A percentile compares a stretch with the other conserved stretches of the same genome.
These are phyloP conservation scores for Chaenocephalus aceratus DNA, from an alignment of 2,113 vertebrate genomes.

Conservation along the genomic window DNA sequence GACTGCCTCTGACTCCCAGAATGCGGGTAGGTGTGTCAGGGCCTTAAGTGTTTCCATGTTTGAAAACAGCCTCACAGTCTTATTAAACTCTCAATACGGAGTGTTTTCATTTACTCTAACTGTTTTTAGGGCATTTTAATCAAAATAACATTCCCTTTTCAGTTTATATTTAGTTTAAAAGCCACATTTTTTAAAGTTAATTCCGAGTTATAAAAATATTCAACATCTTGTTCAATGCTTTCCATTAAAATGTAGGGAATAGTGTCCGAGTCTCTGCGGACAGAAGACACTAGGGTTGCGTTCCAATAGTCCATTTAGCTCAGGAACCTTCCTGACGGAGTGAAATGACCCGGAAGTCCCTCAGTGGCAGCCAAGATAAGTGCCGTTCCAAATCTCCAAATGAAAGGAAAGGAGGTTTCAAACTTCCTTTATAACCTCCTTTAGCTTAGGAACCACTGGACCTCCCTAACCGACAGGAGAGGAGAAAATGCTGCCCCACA, in stretches of 20 bases:
- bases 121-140: conserved; percentile 26
- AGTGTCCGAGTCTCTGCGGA: conserved; percentile 17
- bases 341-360: too few relatives aligned
- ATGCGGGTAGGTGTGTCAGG: too few relatives aligned
- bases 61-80: neutral
- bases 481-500: too few relatives aligned
- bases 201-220: neutral
- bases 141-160: conserved; percentile 13
- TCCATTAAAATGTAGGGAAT: conserved; percentile 4
- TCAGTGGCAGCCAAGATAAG: too few relatives aligned
- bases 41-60: neutral
- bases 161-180: neutral
- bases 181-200: neutral
- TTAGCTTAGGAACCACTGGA: too few relatives aligned
- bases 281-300: conserved; percentile 18
- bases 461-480: too few relatives aligned
- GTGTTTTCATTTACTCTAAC: conserved; percentile 21
- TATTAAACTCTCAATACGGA: neutral
- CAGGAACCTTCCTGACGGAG: too few relatives aligned
- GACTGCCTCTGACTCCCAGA: too few relatives aligned
- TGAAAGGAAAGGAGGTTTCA: too few relatives aligned
- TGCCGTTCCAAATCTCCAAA: too few relatives aligned
- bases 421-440: too few relatives aligned
- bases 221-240: neutral
- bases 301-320: too few relatives aligned